Evolutionary conservation across 2,797 vertebrate species (phyloP).

Genomic region (Cirrhinus mrigala): DNA sequence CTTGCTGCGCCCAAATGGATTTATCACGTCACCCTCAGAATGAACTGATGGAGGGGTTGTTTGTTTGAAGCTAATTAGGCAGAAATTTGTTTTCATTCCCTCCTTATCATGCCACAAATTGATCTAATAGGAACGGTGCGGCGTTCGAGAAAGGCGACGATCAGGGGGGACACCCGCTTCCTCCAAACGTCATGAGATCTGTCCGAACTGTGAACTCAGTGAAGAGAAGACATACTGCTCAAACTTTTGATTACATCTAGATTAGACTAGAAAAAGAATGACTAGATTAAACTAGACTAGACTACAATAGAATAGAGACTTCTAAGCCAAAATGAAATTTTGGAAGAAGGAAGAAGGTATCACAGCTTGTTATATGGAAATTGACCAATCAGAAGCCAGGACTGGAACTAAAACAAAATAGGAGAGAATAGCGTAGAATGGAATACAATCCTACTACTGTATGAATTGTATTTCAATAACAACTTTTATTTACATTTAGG

Average conservation of each 20-base stretch:
- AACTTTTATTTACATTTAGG: too few species aligned
- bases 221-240: not conserved
- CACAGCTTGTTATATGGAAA: too few species aligned
- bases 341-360: too few species aligned
- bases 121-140: constrained; percentile 73
- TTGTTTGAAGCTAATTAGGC: constrained; percentile 92
- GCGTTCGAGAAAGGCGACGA: constrained; percentile 28
- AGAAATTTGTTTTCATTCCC: constrained; percentile 90
- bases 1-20: constrained; percentile 81
- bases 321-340: not conserved
- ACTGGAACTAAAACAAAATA: too few species aligned
- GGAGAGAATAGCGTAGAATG: too few species aligned
- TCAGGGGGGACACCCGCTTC: constrained; percentile 7
- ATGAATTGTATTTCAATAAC: too few species aligned
- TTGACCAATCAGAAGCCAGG: too few species aligned
- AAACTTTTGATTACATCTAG: not conserved
- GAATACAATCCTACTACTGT: too few species aligned
- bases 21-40: constrained; percentile 84
- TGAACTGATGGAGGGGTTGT: constrained; percentile 85
- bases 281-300: not conserved
- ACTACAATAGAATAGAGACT: not conserved
- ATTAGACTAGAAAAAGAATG: not conserved
- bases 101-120: constrained; percentile 75
- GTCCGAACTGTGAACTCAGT: not conserved
- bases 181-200: not conserved